Evolutionary conservation across 92 coral and sea anemone species (phyloP).

Genomic region (Palythoa grandiflora): DNA sequence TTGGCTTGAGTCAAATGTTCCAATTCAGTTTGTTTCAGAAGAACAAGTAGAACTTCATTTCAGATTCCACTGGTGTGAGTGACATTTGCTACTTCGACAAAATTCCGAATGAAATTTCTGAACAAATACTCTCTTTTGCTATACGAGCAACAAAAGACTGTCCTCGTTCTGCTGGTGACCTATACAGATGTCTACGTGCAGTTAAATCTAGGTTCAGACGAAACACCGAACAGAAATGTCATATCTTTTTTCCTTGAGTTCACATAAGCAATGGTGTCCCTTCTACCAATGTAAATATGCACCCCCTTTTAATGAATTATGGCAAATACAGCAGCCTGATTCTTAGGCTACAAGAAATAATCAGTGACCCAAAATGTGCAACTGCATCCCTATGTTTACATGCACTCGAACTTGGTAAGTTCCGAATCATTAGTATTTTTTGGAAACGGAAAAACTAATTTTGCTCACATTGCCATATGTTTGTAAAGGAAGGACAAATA

Average conservation of each 20-base stretch:
- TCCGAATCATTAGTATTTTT: background rate
- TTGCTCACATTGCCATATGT: too few relatives aligned
- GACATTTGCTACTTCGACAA: background rate
- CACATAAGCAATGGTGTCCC: too few relatives aligned
- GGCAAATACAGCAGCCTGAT: too few relatives aligned
- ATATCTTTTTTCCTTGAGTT: background rate
- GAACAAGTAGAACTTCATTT: background rate
- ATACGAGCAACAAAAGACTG: background rate
- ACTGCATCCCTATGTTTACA: too few relatives aligned
- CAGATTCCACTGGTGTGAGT: background rate
- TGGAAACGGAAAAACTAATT: too few relatives aligned
- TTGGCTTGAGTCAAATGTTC: constrained; percentile 3
- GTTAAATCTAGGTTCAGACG: background rate
- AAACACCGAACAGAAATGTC: background rate
- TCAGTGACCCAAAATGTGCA: too few relatives aligned
- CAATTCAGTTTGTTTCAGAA: background rate
- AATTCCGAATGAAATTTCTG: background rate
- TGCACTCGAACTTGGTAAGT: constrained; percentile 18
- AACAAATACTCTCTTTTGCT: background rate
- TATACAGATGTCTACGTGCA: background rate
- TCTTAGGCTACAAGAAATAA: too few relatives aligned
- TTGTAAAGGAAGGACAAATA: too few relatives aligned
- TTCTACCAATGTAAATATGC: too few relatives aligned
- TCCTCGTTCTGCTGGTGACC: background rate
- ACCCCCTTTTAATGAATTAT: too few relatives aligned